Percentiles rank a stretch among this genome's conserved stretches.
Conservation (phyloP, 2,888 invertebrate species). For the Amorpha juglandis region DNA sequence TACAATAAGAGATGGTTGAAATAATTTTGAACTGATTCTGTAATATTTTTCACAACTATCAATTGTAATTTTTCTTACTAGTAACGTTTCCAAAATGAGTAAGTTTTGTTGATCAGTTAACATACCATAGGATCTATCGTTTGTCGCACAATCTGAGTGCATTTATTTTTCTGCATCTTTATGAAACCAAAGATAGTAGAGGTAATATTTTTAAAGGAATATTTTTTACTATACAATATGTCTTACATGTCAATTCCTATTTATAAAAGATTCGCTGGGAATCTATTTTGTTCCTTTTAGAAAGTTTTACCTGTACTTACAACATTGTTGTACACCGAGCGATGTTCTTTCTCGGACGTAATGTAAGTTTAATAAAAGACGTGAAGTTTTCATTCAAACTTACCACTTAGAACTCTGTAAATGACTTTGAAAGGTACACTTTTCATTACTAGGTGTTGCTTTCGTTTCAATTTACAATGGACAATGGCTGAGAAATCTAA, state of each 20-base stretch:
- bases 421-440: conserved; percentile 1
- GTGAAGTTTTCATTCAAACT: conserved; percentile 11
- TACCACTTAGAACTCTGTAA: conserved; percentile 10
- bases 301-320: conserved; percentile 20
- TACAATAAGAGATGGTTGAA: no score
- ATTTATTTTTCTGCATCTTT: conserved; percentile 27
- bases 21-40: not conserved
- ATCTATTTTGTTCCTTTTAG: conserved; percentile 17
- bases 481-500: no score
- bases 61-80: conserved; percentile 11
- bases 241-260: conserved; percentile 24
- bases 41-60: not conserved
- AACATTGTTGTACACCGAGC: not conserved
- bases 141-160: conserved; percentile 10
- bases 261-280: conserved; percentile 15
- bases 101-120: not conserved
- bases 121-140: not conserved
- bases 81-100: conserved; percentile 2
- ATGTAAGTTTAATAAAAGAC: conserved; percentile 19
- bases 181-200: conserved; percentile 27
- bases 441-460: not conserved
- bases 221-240: conserved; percentile 19
- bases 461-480: conserved; percentile 9
- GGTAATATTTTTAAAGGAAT: conserved; percentile 25
- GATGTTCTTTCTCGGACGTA: conserved; percentile 2